These are phyloP conservation scores for Gulo gulo DNA, from an alignment of 2,113 vertebrate genomes.

Conservation along the genomic window DNA sequence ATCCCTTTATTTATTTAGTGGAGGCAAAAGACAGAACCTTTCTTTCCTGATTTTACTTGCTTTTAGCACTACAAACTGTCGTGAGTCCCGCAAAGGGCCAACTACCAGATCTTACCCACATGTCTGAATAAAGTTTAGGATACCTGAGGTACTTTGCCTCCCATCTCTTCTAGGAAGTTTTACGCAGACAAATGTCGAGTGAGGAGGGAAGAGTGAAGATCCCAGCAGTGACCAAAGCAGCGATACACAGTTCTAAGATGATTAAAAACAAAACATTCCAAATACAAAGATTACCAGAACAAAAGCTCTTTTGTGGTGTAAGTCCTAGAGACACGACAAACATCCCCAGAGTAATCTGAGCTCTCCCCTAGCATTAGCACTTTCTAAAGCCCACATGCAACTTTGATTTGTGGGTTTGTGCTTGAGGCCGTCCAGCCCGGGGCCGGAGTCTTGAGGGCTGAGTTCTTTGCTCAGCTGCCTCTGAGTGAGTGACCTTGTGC, in stretches of 20 bases:
- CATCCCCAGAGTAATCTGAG: background rate
- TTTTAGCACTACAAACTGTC: background rate
- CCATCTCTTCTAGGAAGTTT: background rate
- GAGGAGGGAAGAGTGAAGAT: background rate
- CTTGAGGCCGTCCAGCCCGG: background rate
- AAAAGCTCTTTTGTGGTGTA: background rate
- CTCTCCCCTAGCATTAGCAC: background rate
- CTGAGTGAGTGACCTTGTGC: background rate
- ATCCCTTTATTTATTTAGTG: conserved; percentile 46
- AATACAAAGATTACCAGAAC: background rate
- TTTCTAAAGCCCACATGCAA: background rate
- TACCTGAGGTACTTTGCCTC: background rate
- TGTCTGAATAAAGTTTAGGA: background rate
- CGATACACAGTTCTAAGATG: background rate
- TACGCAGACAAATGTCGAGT: background rate
- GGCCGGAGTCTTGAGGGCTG: background rate
- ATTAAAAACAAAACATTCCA: conserved; percentile 3
- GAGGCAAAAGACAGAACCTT: background rate
- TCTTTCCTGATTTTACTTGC: background rate
- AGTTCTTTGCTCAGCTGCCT: background rate
- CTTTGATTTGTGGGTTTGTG: background rate
- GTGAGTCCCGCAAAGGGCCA: background rate
- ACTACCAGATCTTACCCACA: background rate
- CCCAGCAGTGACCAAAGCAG: background rate
- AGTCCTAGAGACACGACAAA: background rate